Base-by-base conservation (phyloP, 2,888 invertebrate genomes). In the Temnothorax unifasciatus region DNA sequence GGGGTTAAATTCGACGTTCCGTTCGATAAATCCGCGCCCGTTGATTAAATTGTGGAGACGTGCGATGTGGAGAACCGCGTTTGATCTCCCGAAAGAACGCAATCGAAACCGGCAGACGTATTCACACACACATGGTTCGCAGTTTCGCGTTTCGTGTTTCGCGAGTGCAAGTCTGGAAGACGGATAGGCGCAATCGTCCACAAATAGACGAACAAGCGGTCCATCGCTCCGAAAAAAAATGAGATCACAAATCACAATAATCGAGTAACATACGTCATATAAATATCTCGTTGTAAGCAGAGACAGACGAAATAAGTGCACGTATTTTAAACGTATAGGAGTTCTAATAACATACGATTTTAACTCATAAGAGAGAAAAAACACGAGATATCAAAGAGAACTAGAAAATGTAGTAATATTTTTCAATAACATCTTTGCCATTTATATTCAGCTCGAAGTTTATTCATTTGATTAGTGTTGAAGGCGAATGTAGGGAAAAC, bases 1-100 rank as follows among this genome's bases (percentile, higher is more conserved):
- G 81, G n/a, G 88, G 88, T 92, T 91, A 88, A 90, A 88, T 92
- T 90, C 87, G 86, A 89, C 87, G 87, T 89, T 81, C 87, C 57
- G 85, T 71, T 88, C 88, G 87, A 90, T 90, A 89, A 89, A 89
- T 87, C 84, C 82, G 76, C 50, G 69, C 59, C 50, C 61, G 85
- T 82, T 91, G 87, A 91, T 90, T 90, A 90, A 90, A 90, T 90
- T 89, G 88, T 29, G 29, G 29, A 29, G 29, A 29, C 29, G 29
- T 86, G 86, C 87, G 84, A 76, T 63, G 68, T 85, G 75, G 82
- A 69, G 76, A 81, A 71, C 82, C 84, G 66, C 81, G 66, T 59
- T 74, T 81, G 61, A 66, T 74, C 86, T n/a, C 54, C n/a, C 74
- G 3, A 83, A 85, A 85, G 77, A 84, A 86, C 83, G 84, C 82